Conservation (phyloP, 2,797 vertebrate genomes). For the Pangasius mekongensis region DNA sequence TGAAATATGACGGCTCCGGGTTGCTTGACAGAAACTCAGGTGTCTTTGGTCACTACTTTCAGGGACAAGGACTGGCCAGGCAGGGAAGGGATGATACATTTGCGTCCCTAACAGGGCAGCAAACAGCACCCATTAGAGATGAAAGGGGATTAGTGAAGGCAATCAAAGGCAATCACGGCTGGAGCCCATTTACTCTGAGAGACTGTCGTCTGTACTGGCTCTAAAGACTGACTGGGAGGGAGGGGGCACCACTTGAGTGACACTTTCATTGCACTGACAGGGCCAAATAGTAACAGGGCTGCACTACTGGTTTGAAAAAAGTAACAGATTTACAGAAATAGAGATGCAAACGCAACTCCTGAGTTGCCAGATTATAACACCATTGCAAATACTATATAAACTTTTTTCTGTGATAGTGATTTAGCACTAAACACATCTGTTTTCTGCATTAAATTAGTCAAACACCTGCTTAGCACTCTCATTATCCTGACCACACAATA, state of each 20-base stretch:
- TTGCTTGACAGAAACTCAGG: background rate
- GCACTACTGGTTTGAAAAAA: background rate
- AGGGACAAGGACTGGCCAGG: conserved; percentile 48
- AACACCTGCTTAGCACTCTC: conserved; percentile 25
- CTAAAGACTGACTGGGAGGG: conserved; percentile 37
- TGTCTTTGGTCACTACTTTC: conserved; percentile 11
- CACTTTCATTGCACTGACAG: conserved; percentile 33
- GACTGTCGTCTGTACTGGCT: conserved; percentile 58
- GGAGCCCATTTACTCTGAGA: conserved; percentile 67
- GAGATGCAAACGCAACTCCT: background rate
- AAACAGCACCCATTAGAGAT: conserved; percentile 82
- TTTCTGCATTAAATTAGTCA: background rate
- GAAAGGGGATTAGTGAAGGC: conserved; percentile 75
- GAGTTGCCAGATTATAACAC: background rate
- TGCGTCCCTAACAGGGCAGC: conserved; percentile 78
- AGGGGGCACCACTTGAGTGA: conserved; percentile 43
- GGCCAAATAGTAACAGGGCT: background rate
- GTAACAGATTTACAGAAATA: conserved; percentile 21
- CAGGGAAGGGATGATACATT: conserved; percentile 55
- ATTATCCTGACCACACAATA: conserved; percentile 24
- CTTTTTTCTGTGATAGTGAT: no score
- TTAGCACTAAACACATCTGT: background rate
- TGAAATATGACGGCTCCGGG: conserved; percentile 35
- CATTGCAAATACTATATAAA: background rate
- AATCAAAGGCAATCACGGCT: conserved; percentile 71